phyloP scores from a whole-genome alignment of 2,888 invertebrate genomes.

The Ectemnius lituratus region DNA sequence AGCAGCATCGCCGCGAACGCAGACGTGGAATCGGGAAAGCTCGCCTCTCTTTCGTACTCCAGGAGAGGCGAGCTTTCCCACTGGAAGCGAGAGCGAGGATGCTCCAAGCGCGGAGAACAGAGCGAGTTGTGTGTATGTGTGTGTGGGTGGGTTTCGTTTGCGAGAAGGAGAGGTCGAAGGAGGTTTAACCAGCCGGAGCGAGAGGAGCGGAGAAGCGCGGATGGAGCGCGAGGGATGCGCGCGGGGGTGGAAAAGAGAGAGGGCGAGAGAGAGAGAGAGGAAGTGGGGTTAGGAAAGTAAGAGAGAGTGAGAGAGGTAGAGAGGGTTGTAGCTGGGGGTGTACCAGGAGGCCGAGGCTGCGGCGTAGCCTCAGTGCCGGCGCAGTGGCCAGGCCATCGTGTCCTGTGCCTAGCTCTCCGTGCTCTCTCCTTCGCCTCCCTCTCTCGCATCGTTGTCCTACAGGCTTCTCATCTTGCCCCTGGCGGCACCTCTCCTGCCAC shows the following conservation, averaged over 20 bases:
- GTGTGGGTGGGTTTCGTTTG: not conserved
- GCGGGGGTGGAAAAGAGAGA: not conserved
- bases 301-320: conserved; percentile 15
- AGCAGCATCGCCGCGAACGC: conserved; percentile 5
- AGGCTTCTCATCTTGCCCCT: conserved; percentile 40
- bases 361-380: conserved; percentile 77
- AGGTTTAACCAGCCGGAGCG: not conserved
- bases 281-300: conserved; percentile 5
- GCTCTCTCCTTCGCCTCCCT: conserved; percentile 42
- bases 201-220: not conserved
- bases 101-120: not conserved
- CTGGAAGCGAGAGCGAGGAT: conserved; percentile 9
- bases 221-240: conserved; percentile 11
- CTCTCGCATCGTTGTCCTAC: conserved; percentile 50
- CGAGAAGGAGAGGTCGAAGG: not conserved
- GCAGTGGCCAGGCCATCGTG: conserved; percentile 78
- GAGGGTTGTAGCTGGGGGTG: conserved; percentile 45
- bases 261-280: conserved; percentile 10
- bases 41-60: conserved; percentile 1
- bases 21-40: conserved; percentile 10
- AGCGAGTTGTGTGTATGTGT: not conserved
- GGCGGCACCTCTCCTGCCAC: conserved; percentile 1
- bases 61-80: conserved; percentile 6
- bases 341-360: conserved; percentile 76
- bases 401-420: conserved; percentile 69